phyloP scores from a whole-genome alignment of 2,797 vertebrate species.

The Mormyrus proboscirostris region DNA sequence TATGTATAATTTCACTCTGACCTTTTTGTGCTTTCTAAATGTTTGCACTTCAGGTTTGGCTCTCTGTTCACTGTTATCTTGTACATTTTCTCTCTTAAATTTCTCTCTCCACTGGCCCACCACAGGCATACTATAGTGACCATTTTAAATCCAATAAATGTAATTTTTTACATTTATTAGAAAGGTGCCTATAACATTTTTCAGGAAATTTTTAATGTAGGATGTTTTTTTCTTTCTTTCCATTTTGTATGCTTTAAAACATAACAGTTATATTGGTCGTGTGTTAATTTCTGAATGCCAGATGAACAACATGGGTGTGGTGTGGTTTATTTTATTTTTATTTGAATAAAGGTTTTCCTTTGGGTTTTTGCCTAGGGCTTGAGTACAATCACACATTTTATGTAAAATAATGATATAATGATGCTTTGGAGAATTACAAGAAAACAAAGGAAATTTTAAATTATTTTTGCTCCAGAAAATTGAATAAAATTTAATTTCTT shows the following conservation, averaged over 20 bases:
- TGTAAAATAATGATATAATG: not conserved
- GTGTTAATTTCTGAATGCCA: not conserved
- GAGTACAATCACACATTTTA: not conserved
- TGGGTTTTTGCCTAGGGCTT: not conserved
- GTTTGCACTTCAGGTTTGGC: not conserved
- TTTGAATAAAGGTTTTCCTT: not conserved
- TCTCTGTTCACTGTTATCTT: not conserved
- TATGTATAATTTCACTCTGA: not conserved
- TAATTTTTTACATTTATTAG: not conserved
- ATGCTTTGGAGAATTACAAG: not conserved
- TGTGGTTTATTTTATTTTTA: not conserved
- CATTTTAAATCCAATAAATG: not conserved
- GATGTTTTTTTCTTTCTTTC: not conserved
- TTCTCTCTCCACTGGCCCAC: not conserved
- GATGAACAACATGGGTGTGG: not conserved
- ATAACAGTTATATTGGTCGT: not conserved
- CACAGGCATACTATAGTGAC: not conserved
- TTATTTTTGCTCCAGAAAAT: not conserved
- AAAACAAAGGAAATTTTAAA: not conserved
- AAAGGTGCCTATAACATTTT: conserved; percentile 6
- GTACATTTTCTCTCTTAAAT: not conserved
- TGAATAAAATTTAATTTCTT: not conserved
- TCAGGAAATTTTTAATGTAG: conserved; percentile 1
- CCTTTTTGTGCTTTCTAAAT: not conserved
- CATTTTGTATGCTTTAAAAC: not conserved